Conservation (phyloP, 2,113 vertebrate species). For the Bungarus multicinctus region DNA sequence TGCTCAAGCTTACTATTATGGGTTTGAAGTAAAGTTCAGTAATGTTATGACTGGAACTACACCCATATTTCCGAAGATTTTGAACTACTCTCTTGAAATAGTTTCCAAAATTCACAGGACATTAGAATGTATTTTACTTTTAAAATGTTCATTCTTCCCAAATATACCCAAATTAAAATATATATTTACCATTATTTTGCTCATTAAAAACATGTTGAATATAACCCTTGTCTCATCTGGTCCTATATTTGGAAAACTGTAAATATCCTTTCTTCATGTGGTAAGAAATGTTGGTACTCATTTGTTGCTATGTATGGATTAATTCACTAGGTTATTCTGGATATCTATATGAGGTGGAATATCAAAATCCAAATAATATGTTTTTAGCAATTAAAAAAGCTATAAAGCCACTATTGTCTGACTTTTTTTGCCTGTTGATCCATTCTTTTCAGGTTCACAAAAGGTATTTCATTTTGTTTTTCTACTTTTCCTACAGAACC, state of each 20-base stretch:
- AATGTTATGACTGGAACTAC: constrained; percentile 37
- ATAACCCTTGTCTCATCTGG: not conserved
- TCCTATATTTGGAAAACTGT: not conserved
- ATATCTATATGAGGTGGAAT: not conserved
- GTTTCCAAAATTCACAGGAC: not conserved
- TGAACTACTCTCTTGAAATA: not conserved
- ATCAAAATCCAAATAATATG: not conserved
- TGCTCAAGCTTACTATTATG: constrained; percentile 49
- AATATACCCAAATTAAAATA: not conserved
- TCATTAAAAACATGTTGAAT: not conserved
- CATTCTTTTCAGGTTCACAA: not conserved
- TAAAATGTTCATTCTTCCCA: not conserved
- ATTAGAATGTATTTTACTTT: not conserved
- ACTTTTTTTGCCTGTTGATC: not conserved
- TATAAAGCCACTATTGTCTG: not conserved
- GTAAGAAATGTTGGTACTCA: not conserved
- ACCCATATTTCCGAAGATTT: constrained; percentile 18
- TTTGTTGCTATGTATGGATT: not conserved
- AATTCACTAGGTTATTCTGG: not conserved
- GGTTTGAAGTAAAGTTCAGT: constrained; percentile 40
- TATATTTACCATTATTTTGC: not conserved
- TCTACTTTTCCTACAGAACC: not conserved
- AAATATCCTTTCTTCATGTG: not conserved
- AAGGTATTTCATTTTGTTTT: not conserved
- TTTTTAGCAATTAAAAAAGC: not conserved